Evolutionary conservation across 2,888 invertebrate genomes (phyloP).

Genomic region (Aethes cnicana): DNA sequence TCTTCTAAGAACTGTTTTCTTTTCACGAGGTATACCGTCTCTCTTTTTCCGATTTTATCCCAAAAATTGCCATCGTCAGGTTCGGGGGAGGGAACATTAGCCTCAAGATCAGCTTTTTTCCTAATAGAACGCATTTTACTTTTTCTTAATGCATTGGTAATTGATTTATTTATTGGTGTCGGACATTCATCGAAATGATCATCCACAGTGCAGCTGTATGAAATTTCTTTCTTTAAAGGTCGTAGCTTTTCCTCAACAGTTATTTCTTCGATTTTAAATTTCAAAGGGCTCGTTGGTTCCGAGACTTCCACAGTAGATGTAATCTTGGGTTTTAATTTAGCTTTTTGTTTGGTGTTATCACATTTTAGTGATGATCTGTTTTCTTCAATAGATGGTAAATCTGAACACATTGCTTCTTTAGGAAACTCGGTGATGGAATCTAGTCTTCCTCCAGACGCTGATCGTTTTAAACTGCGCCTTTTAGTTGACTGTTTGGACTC

Average conservation of each 20-base stretch:
- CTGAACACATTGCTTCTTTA: slow-evolving; percentile 47
- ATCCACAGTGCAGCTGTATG: slow-evolving; percentile 59
- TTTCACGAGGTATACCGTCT: slow-evolving; percentile 83
- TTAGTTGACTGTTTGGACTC: slow-evolving; percentile 49
- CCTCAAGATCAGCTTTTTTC: slow-evolving; percentile 37
- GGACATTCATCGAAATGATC: slow-evolving; percentile 38
- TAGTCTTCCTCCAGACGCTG: slow-evolving; percentile 69
- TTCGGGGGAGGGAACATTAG: slow-evolving; percentile 57
- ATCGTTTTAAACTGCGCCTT: slow-evolving; percentile 68
- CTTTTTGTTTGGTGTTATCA: slow-evolving; percentile 44
- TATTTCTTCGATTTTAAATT: slow-evolving; percentile 81
- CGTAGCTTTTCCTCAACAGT: slow-evolving; percentile 81
- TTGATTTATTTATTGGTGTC: slow-evolving; percentile 21
- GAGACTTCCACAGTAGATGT: slow-evolving; percentile 80
- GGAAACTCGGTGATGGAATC: slow-evolving; percentile 75
- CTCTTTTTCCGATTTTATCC: slow-evolving; percentile 85
- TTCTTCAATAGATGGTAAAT: slow-evolving; percentile 75
- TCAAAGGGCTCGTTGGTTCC: slow-evolving; percentile 69
- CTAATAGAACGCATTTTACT: slow-evolving; percentile 47
- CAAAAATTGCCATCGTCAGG: slow-evolving; percentile 83
- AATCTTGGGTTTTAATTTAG: slow-evolving; percentile 77
- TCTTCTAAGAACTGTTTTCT: slow-evolving; percentile 78
- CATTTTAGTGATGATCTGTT: slow-evolving; percentile 55
- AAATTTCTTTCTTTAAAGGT: slow-evolving; percentile 63
- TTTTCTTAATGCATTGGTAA: slow-evolving; percentile 42